Evolutionary conservation across 1,140 invertebrate species (phyloP).

Genomic region (Drosophila seguyi): DNA sequence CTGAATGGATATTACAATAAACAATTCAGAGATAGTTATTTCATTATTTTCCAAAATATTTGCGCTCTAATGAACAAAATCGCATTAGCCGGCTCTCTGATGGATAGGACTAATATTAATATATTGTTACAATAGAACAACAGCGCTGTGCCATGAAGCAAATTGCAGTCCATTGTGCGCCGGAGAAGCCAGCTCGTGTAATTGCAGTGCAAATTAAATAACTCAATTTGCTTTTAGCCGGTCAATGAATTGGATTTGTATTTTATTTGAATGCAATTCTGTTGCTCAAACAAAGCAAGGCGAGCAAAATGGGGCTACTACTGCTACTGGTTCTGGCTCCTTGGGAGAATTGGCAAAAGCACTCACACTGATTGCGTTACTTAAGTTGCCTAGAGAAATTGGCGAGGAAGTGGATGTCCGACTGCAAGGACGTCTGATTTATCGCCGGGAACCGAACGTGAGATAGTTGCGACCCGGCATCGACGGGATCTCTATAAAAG

Average conservation of each 20-base stretch:
- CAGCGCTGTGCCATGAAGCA: slow-evolving; percentile 18
- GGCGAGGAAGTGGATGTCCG: slow-evolving; percentile 16
- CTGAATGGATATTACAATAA: too few relatives aligned
- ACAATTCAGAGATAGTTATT: too few relatives aligned
- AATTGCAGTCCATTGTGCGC: slow-evolving; percentile 30
- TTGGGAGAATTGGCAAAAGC: slow-evolving; percentile 59
- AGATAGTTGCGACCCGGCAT: slow-evolving; percentile 54
- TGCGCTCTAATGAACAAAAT: slow-evolving; percentile 26
- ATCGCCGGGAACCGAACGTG: slow-evolving; percentile 58
- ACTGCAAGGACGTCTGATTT: slow-evolving; percentile 62
- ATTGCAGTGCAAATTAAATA: slow-evolving; percentile 53
- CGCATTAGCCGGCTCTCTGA: slow-evolving; percentile 18
- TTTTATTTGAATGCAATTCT: slow-evolving; percentile 56
- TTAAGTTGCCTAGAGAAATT: slow-evolving; percentile 55
- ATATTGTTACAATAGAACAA: slow-evolving; percentile 13
- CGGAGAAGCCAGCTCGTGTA: slow-evolving; percentile 18
- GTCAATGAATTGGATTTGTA: slow-evolving; percentile 57
- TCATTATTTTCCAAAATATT: neutral
- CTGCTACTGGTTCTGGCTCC: neutral
- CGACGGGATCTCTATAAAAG: slow-evolving; percentile 33
- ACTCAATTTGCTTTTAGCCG: slow-evolving; percentile 56
- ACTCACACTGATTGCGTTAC: slow-evolving; percentile 68
- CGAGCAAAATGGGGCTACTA: slow-evolving; percentile 8
- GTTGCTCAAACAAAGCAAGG: slow-evolving; percentile 24
- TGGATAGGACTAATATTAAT: slow-evolving; percentile 31